These are phyloP conservation scores for Drosophila repletoides DNA, from an alignment of 1,140 invertebrate species.

Conservation along the genomic window DNA sequence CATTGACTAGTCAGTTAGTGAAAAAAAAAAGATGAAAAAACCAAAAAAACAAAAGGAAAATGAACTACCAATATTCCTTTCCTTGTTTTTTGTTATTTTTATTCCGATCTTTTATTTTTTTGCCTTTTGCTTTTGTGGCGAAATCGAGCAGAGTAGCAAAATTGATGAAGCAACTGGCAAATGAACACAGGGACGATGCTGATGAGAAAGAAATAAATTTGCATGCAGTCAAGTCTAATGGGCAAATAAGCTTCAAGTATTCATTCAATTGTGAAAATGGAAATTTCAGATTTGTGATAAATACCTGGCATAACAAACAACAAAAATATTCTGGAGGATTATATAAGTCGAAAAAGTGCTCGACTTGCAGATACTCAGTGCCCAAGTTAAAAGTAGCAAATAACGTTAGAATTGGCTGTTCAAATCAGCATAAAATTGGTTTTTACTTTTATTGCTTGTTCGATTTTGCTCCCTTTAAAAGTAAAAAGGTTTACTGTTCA, in stretches of 20 bases:
- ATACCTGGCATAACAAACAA: slow-evolving; percentile 17
- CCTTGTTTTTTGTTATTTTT: neutral
- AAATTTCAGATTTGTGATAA: slow-evolving; percentile 65
- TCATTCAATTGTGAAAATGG: slow-evolving; percentile 69
- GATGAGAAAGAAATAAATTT: slow-evolving; percentile 36
- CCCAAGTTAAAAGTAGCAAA: no score
- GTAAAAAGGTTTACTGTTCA: no score
- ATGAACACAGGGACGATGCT: slow-evolving; percentile 29
- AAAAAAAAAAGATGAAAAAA: no score
- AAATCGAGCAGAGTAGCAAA: slow-evolving; percentile 40
- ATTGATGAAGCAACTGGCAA: slow-evolving; percentile 25
- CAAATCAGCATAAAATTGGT: no score
- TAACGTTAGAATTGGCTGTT: no score
- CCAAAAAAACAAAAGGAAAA: slow-evolving; percentile 26
- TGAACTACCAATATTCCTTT: no score
- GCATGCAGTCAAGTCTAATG: slow-evolving; percentile 55
- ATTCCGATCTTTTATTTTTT: neutral
- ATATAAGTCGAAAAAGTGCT: no score
- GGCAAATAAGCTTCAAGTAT: slow-evolving; percentile 46
- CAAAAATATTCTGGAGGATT: no score
- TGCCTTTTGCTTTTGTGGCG: slow-evolving; percentile 11
- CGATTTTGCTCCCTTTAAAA: no score
- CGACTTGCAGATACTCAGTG: no score
- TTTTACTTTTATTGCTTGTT: no score
- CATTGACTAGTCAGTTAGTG: slow-evolving; percentile 36